Evolutionary conservation across 2,888 invertebrate genomes (phyloP), one percentile per base, ranked within the genome.

Genomic region (Morpho achilles): DNA sequence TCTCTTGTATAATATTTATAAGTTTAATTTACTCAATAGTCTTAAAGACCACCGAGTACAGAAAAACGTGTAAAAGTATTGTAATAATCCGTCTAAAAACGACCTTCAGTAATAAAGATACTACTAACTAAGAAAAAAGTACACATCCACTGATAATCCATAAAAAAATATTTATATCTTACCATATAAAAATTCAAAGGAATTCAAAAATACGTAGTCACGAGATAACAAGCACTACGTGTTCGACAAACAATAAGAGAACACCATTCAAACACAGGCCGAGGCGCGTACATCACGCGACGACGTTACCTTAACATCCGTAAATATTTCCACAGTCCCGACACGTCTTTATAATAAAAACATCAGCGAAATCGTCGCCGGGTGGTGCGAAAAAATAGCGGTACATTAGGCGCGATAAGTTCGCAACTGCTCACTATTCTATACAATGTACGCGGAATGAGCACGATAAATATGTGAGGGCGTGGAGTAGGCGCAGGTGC

Each of bases 311-410:
- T 73, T 74, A 75, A 79, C 83, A 79, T 77, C 74, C 75, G 77
- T 79, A 82, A 84, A 85, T 81, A 86, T 82, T 81, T 76, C 76
- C 75, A 59, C 60, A 78, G 75, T 73, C 79, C 74, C 74, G 73
- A 78, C 83, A 81, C 83, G 84, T 81, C 81, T 80, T 83, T 81
- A 84, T 86, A 87, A 88, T 87, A 89, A 87, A 87, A 88, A 85
- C 84, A 87, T 87, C 87, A 82, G 77, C 75, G 76, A 72, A 70
- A 64, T 69, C 66, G 68, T 66, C 69, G 54, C 67, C 68, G 70
- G 74, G 49, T 10, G 49, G 44, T 22, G 16, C 10, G 23, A 76
- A 80, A 78, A 81, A 79, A 81, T 79, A 78, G 76, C 75, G 77
- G 69, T 71, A 76, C 81, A 83, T 83, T 82, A 85, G 79, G 75